Conservation (phyloP, 2,113 vertebrate species). For the Myotis lucifugus region DNA sequence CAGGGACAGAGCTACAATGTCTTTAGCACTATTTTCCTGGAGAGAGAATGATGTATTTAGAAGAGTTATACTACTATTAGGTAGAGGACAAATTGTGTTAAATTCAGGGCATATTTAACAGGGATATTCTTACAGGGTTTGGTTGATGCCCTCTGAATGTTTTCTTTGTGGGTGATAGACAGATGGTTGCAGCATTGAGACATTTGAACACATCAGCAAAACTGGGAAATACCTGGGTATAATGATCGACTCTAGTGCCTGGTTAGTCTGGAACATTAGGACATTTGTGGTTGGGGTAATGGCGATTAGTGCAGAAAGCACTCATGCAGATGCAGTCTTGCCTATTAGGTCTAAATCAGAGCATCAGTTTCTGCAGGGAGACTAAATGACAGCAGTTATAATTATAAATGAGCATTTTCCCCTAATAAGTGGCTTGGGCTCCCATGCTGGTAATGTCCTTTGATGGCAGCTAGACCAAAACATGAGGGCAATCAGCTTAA, state of each 20-base stretch:
- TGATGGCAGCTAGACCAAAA: background rate
- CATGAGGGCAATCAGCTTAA: background rate
- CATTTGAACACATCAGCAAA: background rate
- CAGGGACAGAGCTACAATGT: background rate
- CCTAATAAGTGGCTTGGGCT: background rate
- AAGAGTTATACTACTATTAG: background rate
- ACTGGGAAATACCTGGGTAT: background rate
- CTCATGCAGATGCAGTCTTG: background rate
- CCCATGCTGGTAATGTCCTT: background rate
- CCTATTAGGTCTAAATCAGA: background rate
- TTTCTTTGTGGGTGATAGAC: background rate
- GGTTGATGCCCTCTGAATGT: background rate
- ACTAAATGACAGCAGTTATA: background rate
- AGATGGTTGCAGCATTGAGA: background rate
- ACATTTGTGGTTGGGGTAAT: background rate
- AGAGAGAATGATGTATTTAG: background rate
- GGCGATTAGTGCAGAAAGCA: background rate
- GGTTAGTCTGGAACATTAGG: background rate
- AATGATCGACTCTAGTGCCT: background rate
- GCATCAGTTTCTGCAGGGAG: background rate
- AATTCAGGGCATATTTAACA: background rate
- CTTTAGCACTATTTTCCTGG: background rate
- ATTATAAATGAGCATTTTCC: background rate
- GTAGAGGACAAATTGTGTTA: background rate
- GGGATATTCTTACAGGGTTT: background rate